Conservation (phyloP, 2,888 invertebrate species). For the Polyommatus icarus region DNA sequence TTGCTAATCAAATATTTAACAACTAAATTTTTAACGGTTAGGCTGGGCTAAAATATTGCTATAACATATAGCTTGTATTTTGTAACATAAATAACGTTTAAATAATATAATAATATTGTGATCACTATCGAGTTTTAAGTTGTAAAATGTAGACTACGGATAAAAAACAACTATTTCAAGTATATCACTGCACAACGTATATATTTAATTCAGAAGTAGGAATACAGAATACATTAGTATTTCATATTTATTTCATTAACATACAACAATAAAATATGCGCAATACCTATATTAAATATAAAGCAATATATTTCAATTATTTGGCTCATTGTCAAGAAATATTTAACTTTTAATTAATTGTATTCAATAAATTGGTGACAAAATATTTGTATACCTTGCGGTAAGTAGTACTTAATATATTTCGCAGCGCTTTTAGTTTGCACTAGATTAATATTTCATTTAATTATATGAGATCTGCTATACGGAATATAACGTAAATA, state of each 20-base stretch:
- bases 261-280: not conserved
- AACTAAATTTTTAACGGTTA: not conserved
- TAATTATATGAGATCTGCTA: not conserved
- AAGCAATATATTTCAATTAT: no score
- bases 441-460: not conserved
- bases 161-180: not conserved
- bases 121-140: not conserved
- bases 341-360: not conserved
- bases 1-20: not conserved
- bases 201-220: no score
- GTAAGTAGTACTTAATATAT: not conserved
- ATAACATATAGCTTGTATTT: no score
- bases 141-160: not conserved
- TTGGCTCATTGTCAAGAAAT: no score
- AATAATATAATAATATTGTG: no score
- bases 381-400: not conserved
- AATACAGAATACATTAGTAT: not conserved
- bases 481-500: not conserved
- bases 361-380: not conserved
- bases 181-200: not conserved
- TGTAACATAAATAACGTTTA: no score
- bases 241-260: no score
- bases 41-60: not conserved
- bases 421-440: not conserved
- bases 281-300: not conserved